Conservation (phyloP, 2,888 invertebrate species). For the Agrotis puta region DNA sequence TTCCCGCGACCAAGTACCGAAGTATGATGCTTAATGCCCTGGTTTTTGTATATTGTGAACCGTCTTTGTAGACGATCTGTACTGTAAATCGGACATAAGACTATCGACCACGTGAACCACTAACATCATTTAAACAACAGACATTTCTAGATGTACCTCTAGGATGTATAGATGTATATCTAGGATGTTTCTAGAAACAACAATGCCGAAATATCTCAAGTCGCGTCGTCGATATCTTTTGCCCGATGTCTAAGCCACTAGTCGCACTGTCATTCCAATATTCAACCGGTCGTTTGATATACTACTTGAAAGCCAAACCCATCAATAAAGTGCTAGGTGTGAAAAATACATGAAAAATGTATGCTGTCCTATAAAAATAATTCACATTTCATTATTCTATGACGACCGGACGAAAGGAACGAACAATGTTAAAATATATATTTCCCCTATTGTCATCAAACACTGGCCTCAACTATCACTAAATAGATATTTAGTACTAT, state of each 20-base stretch:
- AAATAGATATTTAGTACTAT: constrained; percentile 71
- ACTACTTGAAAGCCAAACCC: constrained; percentile 34
- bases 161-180: not conserved
- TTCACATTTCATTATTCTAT: constrained; percentile 54
- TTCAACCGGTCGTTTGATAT: constrained; percentile 45
- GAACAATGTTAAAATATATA: constrained; percentile 51
- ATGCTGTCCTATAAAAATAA: constrained; percentile 64
- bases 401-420: constrained; percentile 61
- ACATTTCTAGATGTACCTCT: not conserved
- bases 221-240: constrained; percentile 16
- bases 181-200: constrained; percentile 17
- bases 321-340: constrained; percentile 39
- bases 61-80: constrained; percentile 36
- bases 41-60: constrained; percentile 63
- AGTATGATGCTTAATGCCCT: constrained; percentile 71
- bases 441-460: constrained; percentile 77
- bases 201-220: not conserved
- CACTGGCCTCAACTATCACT: constrained; percentile 86
- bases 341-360: constrained; percentile 47
- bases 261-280: constrained; percentile 41
- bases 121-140: constrained; percentile 11
- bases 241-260: constrained; percentile 18
- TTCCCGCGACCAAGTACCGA: constrained; percentile 64
- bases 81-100: constrained; percentile 25
- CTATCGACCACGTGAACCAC: constrained; percentile 19